Evolutionary conservation across 2,888 invertebrate genomes (phyloP).

Genomic region (Leucophora obtusa): DNA sequence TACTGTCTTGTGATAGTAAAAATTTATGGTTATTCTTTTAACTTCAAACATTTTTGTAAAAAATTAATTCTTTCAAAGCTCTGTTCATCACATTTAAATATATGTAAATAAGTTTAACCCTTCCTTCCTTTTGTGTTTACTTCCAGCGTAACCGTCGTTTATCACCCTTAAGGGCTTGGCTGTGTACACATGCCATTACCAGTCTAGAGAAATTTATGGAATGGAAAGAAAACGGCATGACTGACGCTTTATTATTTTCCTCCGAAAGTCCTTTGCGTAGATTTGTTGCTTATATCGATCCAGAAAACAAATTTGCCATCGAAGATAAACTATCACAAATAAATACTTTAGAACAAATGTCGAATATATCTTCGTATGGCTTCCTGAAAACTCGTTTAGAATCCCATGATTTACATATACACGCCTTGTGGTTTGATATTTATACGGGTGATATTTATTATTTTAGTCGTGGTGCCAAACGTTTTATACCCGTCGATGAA

Average conservation of each 20-base stretch:
- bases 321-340: slow-evolving; percentile 97
- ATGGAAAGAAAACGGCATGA: slow-evolving; percentile 81
- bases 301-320: slow-evolving; percentile 90
- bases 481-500: slow-evolving; percentile 92
- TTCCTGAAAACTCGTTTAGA: slow-evolving; percentile 90
- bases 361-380: slow-evolving; percentile 95
- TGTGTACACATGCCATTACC: slow-evolving; percentile 90
- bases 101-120: not conserved
- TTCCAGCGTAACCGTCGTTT: slow-evolving; percentile 85
- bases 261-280: slow-evolving; percentile 92
- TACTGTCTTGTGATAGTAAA: too few relatives aligned
- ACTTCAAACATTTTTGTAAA: not conserved
- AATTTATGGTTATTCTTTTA: not conserved
- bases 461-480: slow-evolving; percentile 92
- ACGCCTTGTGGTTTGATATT: slow-evolving; percentile 98
- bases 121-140: not conserved
- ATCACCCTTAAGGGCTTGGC: slow-evolving; percentile 94
- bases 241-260: slow-evolving; percentile 89
- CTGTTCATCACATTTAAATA: not conserved
- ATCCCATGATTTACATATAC: slow-evolving; percentile 90
- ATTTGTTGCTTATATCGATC: slow-evolving; percentile 96
- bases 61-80: not conserved
- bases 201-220: slow-evolving; percentile 91
- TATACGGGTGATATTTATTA: slow-evolving; percentile 97
- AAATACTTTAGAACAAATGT: slow-evolving; percentile 93